phyloP scores from a whole-genome alignment of 2,113 vertebrate species.

The Neopipo cinnamomea region DNA sequence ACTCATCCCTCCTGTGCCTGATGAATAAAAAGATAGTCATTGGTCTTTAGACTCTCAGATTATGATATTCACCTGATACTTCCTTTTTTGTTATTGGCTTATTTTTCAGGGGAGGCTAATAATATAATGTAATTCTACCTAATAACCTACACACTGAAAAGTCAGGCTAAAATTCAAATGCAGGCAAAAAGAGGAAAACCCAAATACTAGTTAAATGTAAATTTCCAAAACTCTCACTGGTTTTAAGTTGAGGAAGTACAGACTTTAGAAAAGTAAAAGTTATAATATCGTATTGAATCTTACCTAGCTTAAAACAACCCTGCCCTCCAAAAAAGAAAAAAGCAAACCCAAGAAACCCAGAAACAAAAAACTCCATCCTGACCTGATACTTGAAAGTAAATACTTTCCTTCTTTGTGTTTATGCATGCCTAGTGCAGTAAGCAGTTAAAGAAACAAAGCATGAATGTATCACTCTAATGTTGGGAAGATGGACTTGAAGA shows the following conservation, averaged over 20 bases:
- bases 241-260: not conserved
- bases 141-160: not conserved
- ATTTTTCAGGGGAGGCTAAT: not conserved
- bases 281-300: not conserved
- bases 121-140: not conserved
- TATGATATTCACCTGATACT: not conserved
- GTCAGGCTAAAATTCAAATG: not conserved
- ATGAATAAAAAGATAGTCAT: not conserved
- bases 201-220: not conserved
- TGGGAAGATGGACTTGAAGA: not conserved
- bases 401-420: not conserved
- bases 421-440: not conserved
- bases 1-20: not conserved
- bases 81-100: not conserved
- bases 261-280: not conserved
- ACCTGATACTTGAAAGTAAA: not conserved
- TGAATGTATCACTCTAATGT: not conserved
- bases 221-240: not conserved
- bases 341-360: not conserved
- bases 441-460: not conserved
- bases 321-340: rapidly evolving
- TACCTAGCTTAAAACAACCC: not conserved
- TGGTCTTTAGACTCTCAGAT: not conserved
- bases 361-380: not conserved
- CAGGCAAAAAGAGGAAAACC: not conserved